Percentiles rank a stretch among this genome's conserved stretches.
phyloP scores from a whole-genome alignment of 2,797 vertebrate species.

The Cyclopterus lumpus region DNA sequence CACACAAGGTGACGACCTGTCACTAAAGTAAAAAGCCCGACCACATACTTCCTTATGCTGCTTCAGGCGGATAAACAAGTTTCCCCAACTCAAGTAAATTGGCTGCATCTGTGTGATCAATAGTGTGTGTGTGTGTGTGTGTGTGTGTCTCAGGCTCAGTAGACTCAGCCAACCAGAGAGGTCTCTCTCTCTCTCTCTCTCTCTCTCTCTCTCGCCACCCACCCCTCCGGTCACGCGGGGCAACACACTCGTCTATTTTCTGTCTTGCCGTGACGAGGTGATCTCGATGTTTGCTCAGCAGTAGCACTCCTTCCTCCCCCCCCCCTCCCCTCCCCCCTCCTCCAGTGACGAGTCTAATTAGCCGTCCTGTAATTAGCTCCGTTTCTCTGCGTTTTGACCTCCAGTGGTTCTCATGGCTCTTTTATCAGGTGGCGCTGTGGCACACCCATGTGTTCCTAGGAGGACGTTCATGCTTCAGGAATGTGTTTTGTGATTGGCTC shows the following conservation, averaged over 20 bases:
- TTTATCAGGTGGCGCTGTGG: background rate
- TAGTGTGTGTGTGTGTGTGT: constrained; percentile 13
- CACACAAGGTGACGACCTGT: constrained; percentile 29
- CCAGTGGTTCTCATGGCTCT: background rate
- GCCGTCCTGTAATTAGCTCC: constrained; percentile 53
- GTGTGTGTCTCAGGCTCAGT: constrained; percentile 12
- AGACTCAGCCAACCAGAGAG: constrained; percentile 38
- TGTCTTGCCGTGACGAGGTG: background rate
- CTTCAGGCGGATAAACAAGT: constrained; percentile 53
- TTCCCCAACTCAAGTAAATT: constrained; percentile 52
- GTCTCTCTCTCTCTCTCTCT: no score
- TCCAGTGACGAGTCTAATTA: constrained; percentile 53
- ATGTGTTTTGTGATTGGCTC: background rate
- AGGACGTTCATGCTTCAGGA: background rate
- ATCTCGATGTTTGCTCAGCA: constrained; percentile 16
- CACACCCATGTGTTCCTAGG: background rate
- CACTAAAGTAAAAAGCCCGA: constrained; percentile 27
- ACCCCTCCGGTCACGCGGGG: background rate
- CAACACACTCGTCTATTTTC: background rate
- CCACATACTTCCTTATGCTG: constrained; percentile 28
- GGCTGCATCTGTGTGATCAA: constrained; percentile 56
- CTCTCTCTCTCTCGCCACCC: no score
- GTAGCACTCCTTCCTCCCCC: background rate
- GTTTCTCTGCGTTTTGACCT: constrained; percentile 28
- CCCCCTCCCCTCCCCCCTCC: constrained; percentile 26